phyloP scores from a whole-genome alignment of 2,888 invertebrate species.

The Ommatoiulus sabulosus region DNA sequence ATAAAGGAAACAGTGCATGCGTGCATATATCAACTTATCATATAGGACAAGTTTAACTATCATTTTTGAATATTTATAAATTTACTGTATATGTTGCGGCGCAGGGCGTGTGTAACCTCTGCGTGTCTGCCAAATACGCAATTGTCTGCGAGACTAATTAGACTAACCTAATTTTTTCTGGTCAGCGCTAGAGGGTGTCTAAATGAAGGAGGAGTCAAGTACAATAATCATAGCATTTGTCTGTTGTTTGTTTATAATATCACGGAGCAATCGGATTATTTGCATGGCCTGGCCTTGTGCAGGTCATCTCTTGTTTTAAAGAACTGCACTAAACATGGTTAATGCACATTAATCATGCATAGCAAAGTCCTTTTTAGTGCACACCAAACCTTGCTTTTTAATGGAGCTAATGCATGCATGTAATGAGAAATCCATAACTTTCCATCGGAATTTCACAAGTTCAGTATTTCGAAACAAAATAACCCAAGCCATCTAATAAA shows the following conservation, averaged over 20 bases:
- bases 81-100: background rate
- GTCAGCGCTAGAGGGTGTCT: background rate
- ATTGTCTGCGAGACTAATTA: slow-evolving; percentile 29
- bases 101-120: background rate
- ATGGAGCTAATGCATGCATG: no score
- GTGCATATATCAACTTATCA: background rate
- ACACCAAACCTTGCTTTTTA: no score
- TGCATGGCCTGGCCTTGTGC: background rate
- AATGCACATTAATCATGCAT: no score
- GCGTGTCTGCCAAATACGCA: background rate
- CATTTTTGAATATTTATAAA: background rate
- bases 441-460: no score
- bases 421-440: no score
- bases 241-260: slow-evolving; percentile 38
- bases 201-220: background rate
- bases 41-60: slow-evolving; percentile 4
- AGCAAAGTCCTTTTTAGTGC: no score
- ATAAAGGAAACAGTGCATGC: background rate
- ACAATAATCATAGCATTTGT: slow-evolving; percentile 9
- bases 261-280: slow-evolving; percentile 17
- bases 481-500: no score
- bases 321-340: no score
- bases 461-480: no score
- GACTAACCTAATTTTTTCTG: slow-evolving; percentile 26
- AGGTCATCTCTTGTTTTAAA: background rate